Conservation (phyloP, 92 coral and sea anemone genomes). For the Paragorgia papillata region DNA sequence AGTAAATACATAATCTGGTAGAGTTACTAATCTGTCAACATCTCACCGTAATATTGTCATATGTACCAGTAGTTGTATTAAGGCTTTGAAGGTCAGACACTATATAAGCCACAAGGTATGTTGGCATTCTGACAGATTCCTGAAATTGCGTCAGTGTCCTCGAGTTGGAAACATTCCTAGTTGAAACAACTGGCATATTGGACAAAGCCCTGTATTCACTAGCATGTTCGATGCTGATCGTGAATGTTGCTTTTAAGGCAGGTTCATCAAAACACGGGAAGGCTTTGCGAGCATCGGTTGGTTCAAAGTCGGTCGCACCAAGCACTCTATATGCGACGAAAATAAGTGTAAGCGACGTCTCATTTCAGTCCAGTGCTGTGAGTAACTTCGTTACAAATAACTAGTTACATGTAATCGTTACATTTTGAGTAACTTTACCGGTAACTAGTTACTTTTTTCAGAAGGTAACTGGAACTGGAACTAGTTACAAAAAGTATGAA, state of each 20-base stretch:
- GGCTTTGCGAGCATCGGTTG: slow-evolving; percentile 77
- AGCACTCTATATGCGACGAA: slow-evolving; percentile 44
- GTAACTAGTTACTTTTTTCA: no score
- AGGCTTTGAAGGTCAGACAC: slow-evolving; percentile 84
- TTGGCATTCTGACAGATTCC: slow-evolving; percentile 90
- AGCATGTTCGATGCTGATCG: slow-evolving; percentile 74
- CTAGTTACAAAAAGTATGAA: no score
- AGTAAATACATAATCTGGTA: no score
- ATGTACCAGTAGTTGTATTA: slow-evolving; percentile 55
- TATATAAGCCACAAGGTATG: slow-evolving; percentile 83
- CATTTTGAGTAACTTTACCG: no score
- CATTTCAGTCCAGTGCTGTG: no score
- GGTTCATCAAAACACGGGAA: slow-evolving; percentile 97
- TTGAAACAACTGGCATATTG: slow-evolving; percentile 74
- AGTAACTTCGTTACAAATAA: no score
- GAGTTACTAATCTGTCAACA: no score
- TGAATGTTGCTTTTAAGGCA: slow-evolving; percentile 88
- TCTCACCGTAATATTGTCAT: slow-evolving; percentile 74
- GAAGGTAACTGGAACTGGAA: no score
- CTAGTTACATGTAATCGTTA: no score
- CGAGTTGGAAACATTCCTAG: slow-evolving; percentile 24
- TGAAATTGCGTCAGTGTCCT: slow-evolving; percentile 63
- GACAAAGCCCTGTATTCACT: slow-evolving; percentile 64
- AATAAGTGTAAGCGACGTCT: no score
- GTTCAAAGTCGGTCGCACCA: slow-evolving; percentile 88